phyloP scores from a whole-genome alignment of 2,888 invertebrate genomes.

The Lepidocyrtoides sp. region DNA sequence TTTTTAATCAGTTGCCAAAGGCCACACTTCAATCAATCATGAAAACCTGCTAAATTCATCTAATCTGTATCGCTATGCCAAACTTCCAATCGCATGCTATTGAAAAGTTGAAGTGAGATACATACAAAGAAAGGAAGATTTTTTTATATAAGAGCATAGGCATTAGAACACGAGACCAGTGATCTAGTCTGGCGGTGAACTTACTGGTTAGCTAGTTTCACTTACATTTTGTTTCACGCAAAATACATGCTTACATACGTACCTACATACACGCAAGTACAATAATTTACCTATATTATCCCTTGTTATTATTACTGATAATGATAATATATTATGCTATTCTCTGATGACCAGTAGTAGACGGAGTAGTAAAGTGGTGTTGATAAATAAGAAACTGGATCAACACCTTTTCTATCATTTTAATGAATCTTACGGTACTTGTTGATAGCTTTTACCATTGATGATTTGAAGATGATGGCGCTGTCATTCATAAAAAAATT shows the following conservation, averaged over 20 bases:
- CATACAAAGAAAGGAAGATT: background rate
- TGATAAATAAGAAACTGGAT: conserved; percentile 73
- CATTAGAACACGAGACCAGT: background rate
- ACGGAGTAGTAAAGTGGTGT: background rate
- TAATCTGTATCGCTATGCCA: conserved; percentile 34
- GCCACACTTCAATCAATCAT: conserved; percentile 76
- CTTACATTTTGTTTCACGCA: background rate
- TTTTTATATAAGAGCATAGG: background rate
- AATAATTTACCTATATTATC: too few species aligned
- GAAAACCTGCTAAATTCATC: conserved; percentile 47
- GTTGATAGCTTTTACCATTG: conserved; percentile 73
- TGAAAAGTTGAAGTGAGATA: background rate
- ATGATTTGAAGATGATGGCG: conserved; percentile 41
- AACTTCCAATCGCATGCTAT: conserved; percentile 6
- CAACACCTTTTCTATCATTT: conserved; percentile 76
- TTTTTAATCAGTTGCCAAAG: conserved; percentile 64
- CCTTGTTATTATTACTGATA: too few species aligned
- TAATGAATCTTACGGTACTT: conserved; percentile 80
- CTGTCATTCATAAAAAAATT: conserved; percentile 52
- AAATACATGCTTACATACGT: too few species aligned
- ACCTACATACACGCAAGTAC: background rate
- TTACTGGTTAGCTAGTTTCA: background rate
- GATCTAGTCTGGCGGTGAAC: background rate
- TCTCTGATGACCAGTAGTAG: background rate
- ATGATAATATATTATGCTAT: background rate